phyloP scores from a whole-genome alignment of 2,113 vertebrate species.

The Antennarius striatus region DNA sequence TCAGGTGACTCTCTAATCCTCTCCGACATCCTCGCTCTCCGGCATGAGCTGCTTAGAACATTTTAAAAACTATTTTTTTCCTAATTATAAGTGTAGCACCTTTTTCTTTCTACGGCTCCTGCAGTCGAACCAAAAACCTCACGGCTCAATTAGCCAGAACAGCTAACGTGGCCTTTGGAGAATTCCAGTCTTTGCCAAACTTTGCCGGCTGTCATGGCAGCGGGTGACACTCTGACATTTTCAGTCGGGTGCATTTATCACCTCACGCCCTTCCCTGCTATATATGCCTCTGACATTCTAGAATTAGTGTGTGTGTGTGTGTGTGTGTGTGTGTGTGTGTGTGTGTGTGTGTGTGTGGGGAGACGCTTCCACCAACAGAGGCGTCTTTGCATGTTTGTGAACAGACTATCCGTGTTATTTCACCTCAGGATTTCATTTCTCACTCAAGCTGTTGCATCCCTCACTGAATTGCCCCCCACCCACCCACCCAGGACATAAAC shows the following conservation, averaged over 20 bases:
- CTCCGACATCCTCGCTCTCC: too few species aligned
- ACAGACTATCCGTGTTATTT: slow-evolving; percentile 3
- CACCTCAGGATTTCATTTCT: slow-evolving; percentile 19
- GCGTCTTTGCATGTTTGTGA: slow-evolving; percentile 18
- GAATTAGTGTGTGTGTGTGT: slow-evolving; percentile 40
- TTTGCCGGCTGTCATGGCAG: slow-evolving; percentile 76
- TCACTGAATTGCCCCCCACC: not conserved
- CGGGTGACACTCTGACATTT: slow-evolving; percentile 74
- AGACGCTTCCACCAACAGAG: slow-evolving; percentile 22
- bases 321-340: too few species aligned
- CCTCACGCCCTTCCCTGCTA: slow-evolving; percentile 52
- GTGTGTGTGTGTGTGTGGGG: too few species aligned
- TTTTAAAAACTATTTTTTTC: not conserved
- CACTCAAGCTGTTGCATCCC: slow-evolving; percentile 32
- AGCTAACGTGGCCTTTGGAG: slow-evolving; percentile 73
- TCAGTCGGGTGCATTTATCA: slow-evolving; percentile 65
- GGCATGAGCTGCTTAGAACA: too few species aligned
- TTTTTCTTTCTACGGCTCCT: slow-evolving; percentile 18
- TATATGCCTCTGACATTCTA: slow-evolving; percentile 69
- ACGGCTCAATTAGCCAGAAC: slow-evolving; percentile 62
- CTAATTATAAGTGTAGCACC: not conserved
- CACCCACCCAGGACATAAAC: too few species aligned
- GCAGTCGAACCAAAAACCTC: slow-evolving; percentile 19
- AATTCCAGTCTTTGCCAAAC: slow-evolving; percentile 66
- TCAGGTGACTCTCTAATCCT: too few species aligned